Conservation (phyloP, 2,888 invertebrate species). For the Lasioglossum morio region DNA sequence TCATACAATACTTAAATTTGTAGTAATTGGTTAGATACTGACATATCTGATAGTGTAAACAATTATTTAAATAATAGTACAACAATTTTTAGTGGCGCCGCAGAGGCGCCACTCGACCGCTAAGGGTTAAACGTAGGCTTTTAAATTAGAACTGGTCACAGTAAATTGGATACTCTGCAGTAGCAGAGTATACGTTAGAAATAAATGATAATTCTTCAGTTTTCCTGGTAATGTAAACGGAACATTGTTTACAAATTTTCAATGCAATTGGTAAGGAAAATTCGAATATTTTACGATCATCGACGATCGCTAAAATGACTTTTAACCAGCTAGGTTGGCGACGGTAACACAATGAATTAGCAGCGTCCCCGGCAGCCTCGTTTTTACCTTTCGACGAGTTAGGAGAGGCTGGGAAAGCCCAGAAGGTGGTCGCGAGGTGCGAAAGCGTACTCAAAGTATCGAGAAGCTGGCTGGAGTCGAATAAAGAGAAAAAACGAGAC, state of each 20-base stretch:
- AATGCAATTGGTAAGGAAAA: background rate
- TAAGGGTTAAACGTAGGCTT: background rate
- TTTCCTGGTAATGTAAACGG: background rate
- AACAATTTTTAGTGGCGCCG: too few relatives aligned
- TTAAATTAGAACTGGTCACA: background rate
- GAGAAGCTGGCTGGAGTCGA: constrained; percentile 38
- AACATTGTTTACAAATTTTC: background rate
- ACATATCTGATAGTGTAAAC: too few relatives aligned
- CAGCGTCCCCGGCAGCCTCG: background rate
- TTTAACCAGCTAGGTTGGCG: background rate
- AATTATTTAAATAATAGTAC: too few relatives aligned
- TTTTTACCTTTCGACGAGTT: background rate
- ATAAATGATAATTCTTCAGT: background rate
- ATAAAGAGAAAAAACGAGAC: constrained; percentile 31
- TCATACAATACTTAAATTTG: too few relatives aligned
- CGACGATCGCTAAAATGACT: background rate
- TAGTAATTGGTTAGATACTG: too few relatives aligned
- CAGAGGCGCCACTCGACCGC: too few relatives aligned
- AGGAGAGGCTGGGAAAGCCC: constrained; percentile 18
- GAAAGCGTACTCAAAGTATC: constrained; percentile 51
- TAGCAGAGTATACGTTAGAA: background rate
- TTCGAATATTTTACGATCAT: background rate
- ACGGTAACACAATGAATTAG: background rate
- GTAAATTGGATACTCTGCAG: background rate
- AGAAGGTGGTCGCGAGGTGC: constrained; percentile 32